Base-by-base conservation (phyloP, 2,888 invertebrate species). In the Hypsopygia costalis region DNA sequence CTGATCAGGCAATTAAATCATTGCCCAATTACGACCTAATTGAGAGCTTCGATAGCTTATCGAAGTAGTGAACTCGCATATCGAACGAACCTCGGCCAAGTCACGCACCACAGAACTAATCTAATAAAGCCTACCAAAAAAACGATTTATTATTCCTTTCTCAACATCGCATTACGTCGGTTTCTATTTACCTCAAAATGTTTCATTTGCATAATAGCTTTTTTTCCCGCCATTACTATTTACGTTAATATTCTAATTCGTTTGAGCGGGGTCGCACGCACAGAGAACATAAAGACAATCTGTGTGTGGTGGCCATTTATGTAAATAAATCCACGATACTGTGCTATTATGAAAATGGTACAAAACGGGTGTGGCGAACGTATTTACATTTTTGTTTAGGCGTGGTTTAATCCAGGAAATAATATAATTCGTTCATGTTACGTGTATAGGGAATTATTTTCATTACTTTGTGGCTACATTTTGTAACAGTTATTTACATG, bases 131-230 rank as follows among this genome's bases (percentile, higher is more conserved):
- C 58, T 53, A 66, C 62, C 60, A 68, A 70, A 70, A 74, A 72
- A 82, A 76, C 79, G 73, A 80, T 85, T 82, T 77, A 83, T 85
- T 80, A 74, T 76, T 74, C 70, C 65, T 70, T 78, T 76, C 73
- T 74, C 70, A 71, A 71, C 78, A 78, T 76, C 76, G 69, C 62
- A 74, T 81, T 78, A 86, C 77, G 79, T 81, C 85, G 80, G 72
- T 79, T 80, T 74, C 73, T 82, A 87, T 88, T 86, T 88, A 83
- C 83, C 80, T 80, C 81, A 80, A 86, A 85, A 83, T 81, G 81
- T 82, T 87, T 83, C 78, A 88, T 88, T 88, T 86, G 85, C 88
- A 88, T 88, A 88, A 88, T 86, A 80, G 85, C 85, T 82, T 86
- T 88, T 82, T 82, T 86, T 83, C 73, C 83, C 66, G 77, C 74